phyloP scores from a whole-genome alignment of 2,888 invertebrate genomes.

The Nomada hirtipes region DNA sequence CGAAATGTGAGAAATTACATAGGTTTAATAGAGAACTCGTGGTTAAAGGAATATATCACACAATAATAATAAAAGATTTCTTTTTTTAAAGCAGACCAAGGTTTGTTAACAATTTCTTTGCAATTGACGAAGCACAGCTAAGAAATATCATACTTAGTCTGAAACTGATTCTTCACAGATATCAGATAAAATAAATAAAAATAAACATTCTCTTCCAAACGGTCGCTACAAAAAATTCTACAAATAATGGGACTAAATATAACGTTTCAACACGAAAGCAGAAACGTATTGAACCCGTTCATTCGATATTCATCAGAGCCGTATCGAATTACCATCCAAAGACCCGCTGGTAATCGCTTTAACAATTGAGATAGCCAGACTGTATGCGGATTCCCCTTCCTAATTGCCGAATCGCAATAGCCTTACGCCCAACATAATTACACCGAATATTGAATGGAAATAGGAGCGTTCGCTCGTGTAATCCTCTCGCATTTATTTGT shows the following conservation, averaged over 20 bases:
- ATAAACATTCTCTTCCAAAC: neutral
- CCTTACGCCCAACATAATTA: conserved; percentile 15
- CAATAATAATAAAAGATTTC: no score
- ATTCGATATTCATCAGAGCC: neutral
- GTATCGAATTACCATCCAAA: neutral
- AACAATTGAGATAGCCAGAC: neutral
- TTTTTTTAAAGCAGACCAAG: neutral
- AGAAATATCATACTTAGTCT: neutral
- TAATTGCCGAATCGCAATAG: conserved; percentile 14
- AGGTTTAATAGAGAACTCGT: no score
- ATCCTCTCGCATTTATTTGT: neutral
- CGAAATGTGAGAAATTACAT: no score
- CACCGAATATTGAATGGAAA: conserved; percentile 4
- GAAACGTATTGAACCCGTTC: neutral
- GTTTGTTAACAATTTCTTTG: neutral
- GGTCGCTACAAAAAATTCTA: neutral
- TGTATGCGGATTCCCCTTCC: neutral
- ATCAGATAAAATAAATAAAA: no score
- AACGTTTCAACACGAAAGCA: neutral
- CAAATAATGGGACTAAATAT: neutral
- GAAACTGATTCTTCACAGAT: neutral
- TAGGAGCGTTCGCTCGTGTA: neutral
- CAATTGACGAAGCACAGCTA: neutral
- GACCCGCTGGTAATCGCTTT: conserved; percentile 14
- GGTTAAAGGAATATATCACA: no score